phyloP scores from a whole-genome alignment of 2,113 vertebrate genomes.

The Phaethornis superciliosus region DNA sequence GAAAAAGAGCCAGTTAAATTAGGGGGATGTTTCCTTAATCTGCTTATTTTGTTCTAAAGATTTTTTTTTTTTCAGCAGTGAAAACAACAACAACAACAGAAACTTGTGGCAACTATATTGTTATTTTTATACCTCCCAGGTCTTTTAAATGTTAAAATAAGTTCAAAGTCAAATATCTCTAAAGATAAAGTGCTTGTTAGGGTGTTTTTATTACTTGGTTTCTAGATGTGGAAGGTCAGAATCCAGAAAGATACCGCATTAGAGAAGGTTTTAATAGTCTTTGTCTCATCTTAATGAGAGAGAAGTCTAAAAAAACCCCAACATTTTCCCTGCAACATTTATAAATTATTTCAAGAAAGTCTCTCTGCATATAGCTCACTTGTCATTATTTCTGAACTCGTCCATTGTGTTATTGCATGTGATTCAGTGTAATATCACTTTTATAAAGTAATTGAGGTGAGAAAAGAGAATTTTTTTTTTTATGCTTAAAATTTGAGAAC shows the following conservation, averaged over 20 bases:
- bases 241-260: slow-evolving; percentile 74
- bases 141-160: slow-evolving; percentile 78
- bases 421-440: not conserved
- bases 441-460: slow-evolving; percentile 24
- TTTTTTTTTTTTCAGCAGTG: slow-evolving; percentile 48
- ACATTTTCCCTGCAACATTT: slow-evolving; percentile 33
- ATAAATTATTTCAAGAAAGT: slow-evolving; percentile 47
- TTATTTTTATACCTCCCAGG: slow-evolving; percentile 76
- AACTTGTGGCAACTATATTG: slow-evolving; percentile 71
- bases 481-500: slow-evolving; percentile 48
- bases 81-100: slow-evolving; percentile 71
- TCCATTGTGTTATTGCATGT: not conserved
- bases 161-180: slow-evolving; percentile 79
- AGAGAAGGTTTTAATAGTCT: slow-evolving; percentile 74
- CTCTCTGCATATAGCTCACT: not conserved
- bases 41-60: slow-evolving; percentile 71
- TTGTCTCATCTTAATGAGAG: slow-evolving; percentile 73
- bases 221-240: slow-evolving; percentile 79
- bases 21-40: slow-evolving; percentile 67
- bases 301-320: slow-evolving; percentile 12
- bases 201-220: slow-evolving; percentile 73
- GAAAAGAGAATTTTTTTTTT: not conserved
- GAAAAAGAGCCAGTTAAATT: slow-evolving; percentile 69
- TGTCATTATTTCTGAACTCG: slow-evolving; percentile 22
- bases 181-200: slow-evolving; percentile 70